Conservation (phyloP, 2,888 invertebrate genomes). For the Drosophila rubida region DNA sequence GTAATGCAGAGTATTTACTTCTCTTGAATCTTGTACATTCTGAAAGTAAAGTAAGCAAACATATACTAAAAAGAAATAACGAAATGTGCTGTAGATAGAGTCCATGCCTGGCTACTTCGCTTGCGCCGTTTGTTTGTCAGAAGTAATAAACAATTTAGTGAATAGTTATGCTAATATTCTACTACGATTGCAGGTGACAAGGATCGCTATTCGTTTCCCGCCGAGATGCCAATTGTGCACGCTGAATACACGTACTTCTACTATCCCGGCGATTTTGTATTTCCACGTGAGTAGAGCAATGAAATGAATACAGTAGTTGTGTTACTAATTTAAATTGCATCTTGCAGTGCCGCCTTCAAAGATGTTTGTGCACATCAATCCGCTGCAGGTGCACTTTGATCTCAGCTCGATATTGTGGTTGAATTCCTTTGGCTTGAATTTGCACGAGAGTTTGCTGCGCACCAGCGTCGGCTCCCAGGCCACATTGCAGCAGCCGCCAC, state of each 20-base stretch:
- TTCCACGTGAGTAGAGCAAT: conserved; percentile 89
- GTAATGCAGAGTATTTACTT: neutral
- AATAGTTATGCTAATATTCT: conserved; percentile 11
- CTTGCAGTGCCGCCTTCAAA: conserved; percentile 96
- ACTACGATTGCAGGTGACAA: conserved; percentile 87
- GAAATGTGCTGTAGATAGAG: conserved; percentile 17
- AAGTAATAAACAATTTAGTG: neutral
- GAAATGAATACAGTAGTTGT: neutral
- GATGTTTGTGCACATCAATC: conserved; percentile 95
- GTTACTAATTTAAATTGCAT: neutral
- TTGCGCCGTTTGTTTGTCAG: conserved; percentile 4
- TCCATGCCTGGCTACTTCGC: conserved; percentile 11
- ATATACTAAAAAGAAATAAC: no score
- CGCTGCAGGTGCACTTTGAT: conserved; percentile 94
- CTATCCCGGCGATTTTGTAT: conserved; percentile 95
- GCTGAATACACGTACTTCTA: conserved; percentile 98
- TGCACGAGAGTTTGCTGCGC: conserved; percentile 90
- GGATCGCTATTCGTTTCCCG: conserved; percentile 93
- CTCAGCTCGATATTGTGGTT: conserved; percentile 96
- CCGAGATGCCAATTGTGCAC: conserved; percentile 96
- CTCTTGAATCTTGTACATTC: neutral
- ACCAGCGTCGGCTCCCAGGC: conserved; percentile 84
- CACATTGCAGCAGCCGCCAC: conserved; percentile 49
- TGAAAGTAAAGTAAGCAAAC: no score
- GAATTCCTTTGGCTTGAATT: conserved; percentile 95